Base-by-base conservation (phyloP, 2,888 invertebrate species). In the Apomyelois bistriatella region DNA sequence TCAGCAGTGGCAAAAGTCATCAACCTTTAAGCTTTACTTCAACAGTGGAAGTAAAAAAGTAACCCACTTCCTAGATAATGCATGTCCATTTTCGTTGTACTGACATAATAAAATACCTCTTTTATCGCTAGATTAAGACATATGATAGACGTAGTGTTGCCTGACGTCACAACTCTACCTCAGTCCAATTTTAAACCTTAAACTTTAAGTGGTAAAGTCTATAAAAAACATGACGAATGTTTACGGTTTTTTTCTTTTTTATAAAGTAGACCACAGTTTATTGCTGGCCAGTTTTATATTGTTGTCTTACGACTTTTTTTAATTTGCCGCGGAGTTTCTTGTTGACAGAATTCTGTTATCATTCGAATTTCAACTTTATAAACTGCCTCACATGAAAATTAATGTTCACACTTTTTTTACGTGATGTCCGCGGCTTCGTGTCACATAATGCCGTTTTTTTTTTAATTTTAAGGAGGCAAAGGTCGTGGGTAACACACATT, bases 61-160 rank as follows among this genome's bases (percentile, higher is more conserved):
- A 42, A 53, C 47, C 55, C 35, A 47, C 41, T 54, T 47, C 49
- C 28, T 58, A 58, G 58, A 61, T 59, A 59, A 56, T 56, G 36
- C 32, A 15, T 46, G 55, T 54, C 58, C 57, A 58, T 59, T 58
- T 57, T 48, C 53, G 53, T 54, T 58, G 59, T 55, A 47, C 50
- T 51, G 54, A 57, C 57, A 54, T 53, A 61, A 61, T 59, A 61
- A 61, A 59, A 61, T 55, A 52, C 30, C 52, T 54, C 53, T 55
- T 57, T 58, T 57, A 60, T 58, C 54, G 28, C 47, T 28, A 59
- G 61, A 62, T 62, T 62, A 58, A 62, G 58, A 62, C 55, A 54
- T 58, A 55, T 55, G 61, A 60, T 62, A 62, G 15, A 12, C 43
- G 28, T 43, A 43, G 43, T 13, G 40, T 38, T 13, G 28, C 28